Base-by-base conservation (phyloP, 1,140 invertebrate genomes). In the Drosophila seguyi region DNA sequence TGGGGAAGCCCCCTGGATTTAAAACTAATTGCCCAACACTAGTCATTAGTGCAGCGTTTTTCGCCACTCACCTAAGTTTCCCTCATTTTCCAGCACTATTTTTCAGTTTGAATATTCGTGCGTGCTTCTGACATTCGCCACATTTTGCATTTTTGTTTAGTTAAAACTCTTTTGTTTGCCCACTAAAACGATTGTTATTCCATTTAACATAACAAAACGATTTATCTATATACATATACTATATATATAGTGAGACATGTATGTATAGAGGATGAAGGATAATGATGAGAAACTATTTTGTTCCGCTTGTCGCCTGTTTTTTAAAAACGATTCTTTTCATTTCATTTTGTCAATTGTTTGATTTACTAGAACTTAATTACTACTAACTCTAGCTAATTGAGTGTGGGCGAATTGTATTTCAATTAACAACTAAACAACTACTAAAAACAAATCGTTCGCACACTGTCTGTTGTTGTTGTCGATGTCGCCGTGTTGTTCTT, bases 251-350 rank as follows among this genome's bases (percentile, higher is more conserved):
- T 14, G 47, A 63, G 45, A 42, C 58, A 31, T 80, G 50, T 68
- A 75, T 66, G 69, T 72, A 48, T 73, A 73, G 69, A 73, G 66
- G 69, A 73, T 73, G 67, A 36, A 59, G 56, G 47, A 57, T 67
- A 63, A 83, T 67, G 60, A 81, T 76, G 72, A 87, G 82, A 92
- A 92, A 92, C 90, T 82, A 92, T 92, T 92, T 92, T 91, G 91
- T 92, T 92, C 91, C 91, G 91, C 91, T 92, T 92, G 91, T 92
- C 91, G 90, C 90, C 90, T 92, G 91, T 91, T 92, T 92, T 91
- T 88, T 81, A 78, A 66, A 65, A 71, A 60, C 80, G 66, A 73
- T 77, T 75, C 48, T 75, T 86, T 73, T 66, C 68, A 41, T 87
- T 87, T 65, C 18, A 50, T 67, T 80, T 77, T 72, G 48, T 57